These are phyloP conservation scores for Mamestra configurata DNA, from an alignment of 1,140 invertebrate species.

Conservation along the genomic window DNA sequence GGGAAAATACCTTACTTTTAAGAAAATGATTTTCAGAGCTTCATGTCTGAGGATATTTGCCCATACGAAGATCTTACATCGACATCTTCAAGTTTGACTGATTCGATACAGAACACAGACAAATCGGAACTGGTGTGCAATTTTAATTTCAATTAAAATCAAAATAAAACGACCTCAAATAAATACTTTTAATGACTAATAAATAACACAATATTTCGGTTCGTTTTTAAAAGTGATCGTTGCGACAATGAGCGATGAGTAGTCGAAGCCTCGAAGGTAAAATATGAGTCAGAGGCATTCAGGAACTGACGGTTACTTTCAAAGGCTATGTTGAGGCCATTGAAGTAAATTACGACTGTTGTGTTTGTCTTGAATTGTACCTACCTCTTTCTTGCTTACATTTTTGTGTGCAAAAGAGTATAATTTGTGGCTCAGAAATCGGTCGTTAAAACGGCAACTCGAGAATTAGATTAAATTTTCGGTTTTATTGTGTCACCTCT, in stretches of 20 bases:
- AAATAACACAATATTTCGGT: too few relatives aligned
- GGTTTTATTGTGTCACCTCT: too few relatives aligned
- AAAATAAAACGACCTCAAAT: neutral
- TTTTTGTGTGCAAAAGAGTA: neutral
- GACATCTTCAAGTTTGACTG: too few relatives aligned
- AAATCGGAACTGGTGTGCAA: too few relatives aligned
- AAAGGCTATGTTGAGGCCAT: slow-evolving; percentile 25
- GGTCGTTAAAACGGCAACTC: too few relatives aligned
- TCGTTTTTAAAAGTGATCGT: slow-evolving; percentile 4
- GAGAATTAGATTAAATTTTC: too few relatives aligned
- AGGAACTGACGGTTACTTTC: slow-evolving; percentile 30
- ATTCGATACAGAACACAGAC: too few relatives aligned
- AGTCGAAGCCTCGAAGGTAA: neutral
- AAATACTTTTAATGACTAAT: slow-evolving; percentile 9
- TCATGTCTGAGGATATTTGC: too few relatives aligned
- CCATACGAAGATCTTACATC: too few relatives aligned
- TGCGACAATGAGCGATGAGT: slow-evolving; percentile 30
- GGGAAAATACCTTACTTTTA: too few relatives aligned
- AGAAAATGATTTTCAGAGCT: too few relatives aligned
- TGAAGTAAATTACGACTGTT: neutral
- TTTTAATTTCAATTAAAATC: neutral
- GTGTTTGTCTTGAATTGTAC: neutral
- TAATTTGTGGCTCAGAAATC: neutral
- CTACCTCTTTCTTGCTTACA: neutral
- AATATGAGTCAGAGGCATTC: slow-evolving; percentile 24